Evolutionary conservation across 2,888 invertebrate genomes (phyloP).

Genomic region (Eugnorisma glareosa): DNA sequence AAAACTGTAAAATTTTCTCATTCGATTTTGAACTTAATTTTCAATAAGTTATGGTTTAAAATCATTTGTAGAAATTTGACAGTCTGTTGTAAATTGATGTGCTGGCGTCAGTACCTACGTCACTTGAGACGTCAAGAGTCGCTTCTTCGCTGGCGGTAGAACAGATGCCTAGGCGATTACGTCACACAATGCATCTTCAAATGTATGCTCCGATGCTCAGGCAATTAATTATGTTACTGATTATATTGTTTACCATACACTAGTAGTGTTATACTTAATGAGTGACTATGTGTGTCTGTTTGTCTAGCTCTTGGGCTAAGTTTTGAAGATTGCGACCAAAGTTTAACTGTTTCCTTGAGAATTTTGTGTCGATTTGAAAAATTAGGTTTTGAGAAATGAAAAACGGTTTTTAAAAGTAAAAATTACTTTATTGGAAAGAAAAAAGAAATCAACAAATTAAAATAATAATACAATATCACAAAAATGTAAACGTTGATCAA

Average conservation of each 20-base stretch:
- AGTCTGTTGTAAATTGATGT: no score
- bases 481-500: constrained; percentile 43
- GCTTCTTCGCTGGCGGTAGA: background rate
- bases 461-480: constrained; percentile 52
- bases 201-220: constrained; percentile 77
- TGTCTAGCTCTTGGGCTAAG: constrained; percentile 52
- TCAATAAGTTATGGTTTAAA: no score
- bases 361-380: background rate
- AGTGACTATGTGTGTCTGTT: constrained; percentile 35
- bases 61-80: no score
- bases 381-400: constrained; percentile 45
- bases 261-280: constrained; percentile 51
- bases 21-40: no score
- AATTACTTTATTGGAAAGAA: constrained; percentile 41
- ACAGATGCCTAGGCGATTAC: constrained; percentile 60
- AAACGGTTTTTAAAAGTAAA: constrained; percentile 28
- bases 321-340: constrained; percentile 30
- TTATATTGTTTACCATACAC: constrained; percentile 51
- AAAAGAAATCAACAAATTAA: constrained; percentile 37
- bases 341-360: background rate
- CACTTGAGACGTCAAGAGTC: background rate
- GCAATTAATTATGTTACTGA: constrained; percentile 72
- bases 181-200: constrained; percentile 79
- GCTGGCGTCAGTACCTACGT: no score
- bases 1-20: no score